phyloP scores from a whole-genome alignment of 35 echinoderm and acorn worm species.

The Ophioderma brevispina region DNA sequence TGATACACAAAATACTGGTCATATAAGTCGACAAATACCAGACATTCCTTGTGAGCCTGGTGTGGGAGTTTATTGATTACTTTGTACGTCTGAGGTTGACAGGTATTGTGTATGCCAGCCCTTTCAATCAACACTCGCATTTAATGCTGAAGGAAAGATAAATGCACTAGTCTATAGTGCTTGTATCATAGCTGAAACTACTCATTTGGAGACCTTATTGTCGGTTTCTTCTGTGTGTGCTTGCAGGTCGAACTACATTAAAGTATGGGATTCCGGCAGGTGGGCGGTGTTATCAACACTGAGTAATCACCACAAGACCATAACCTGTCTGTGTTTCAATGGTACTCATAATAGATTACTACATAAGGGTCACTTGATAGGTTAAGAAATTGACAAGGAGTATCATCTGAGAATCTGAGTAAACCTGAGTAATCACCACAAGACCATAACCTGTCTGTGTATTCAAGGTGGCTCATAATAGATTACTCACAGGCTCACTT shows the following conservation, averaged over 20 bases:
- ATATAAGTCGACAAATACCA: no score
- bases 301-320: constrained; percentile 89
- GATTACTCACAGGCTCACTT: constrained; percentile 77
- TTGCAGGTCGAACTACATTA: constrained; percentile 87
- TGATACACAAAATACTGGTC: no score
- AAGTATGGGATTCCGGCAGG: constrained; percentile 96
- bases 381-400: constrained; percentile 30
- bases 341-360: constrained; percentile 60
- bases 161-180: no score
- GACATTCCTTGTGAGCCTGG: no score
- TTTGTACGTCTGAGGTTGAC: no score
- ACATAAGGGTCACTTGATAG: constrained; percentile 79
- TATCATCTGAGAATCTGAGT: not conserved
- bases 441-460: constrained; percentile 85
- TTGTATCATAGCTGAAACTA: no score
- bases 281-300: constrained; percentile 79
- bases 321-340: constrained; percentile 84
- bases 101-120: no score
- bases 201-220: no score
- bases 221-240: not conserved
- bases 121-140: no score
- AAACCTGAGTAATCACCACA: constrained; percentile 34
- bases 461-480: constrained; percentile 57
- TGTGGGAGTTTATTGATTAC: no score
- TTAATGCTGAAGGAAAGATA: no score